Base-by-base conservation (phyloP, 2,797 vertebrate species). In the Neosalanx taihuensis region DNA sequence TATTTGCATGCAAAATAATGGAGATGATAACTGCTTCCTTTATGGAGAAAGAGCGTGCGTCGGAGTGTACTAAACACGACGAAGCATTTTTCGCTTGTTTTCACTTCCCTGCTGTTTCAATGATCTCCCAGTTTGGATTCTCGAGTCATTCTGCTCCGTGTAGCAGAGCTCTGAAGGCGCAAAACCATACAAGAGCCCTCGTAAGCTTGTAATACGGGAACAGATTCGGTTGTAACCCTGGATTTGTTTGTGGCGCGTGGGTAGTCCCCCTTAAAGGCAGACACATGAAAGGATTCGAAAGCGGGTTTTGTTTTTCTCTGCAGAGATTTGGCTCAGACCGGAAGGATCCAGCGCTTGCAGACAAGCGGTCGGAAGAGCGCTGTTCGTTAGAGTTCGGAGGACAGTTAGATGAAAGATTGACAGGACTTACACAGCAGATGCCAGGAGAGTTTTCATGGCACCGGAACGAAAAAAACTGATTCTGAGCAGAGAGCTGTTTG, bases 401-500 rank as follows among this genome's bases (percentile, higher is more conserved):
- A 53, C 31, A 59, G 41, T 69, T 5, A 37, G 62, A 80, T 59
- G 80, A 81, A 79, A 46, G 26, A 67, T 49, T 10, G 78, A 80
- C 82, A 65, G 72, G 71, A 46, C 29, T 4, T 58, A 78, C 71
- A 78, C 65, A 64, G 49, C 65, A 67, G 73, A 74, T 72, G 76
- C 57, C n/a, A 30, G n/a, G 81, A 51, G 31, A 37, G 63, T 29
- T 78, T 57, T 67, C 13, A 51, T 46, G 12, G 68, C 26, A 79
- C 62, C n/a, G 5, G 59, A 58, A 10, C 60, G 58, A 70, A 67
- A 66, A 0, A 0, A 72, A 60, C 23, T 1, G 23, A 76, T 67
- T 67, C 33, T 75, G 73, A 72, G 46, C 75, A 82, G 80, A 81
- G 81, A 76, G 75, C 69, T 87, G 78, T 77, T 81, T 79, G 76